Conservation (phyloP, 2,888 invertebrate genomes). For the Bombyx huttoni region DNA sequence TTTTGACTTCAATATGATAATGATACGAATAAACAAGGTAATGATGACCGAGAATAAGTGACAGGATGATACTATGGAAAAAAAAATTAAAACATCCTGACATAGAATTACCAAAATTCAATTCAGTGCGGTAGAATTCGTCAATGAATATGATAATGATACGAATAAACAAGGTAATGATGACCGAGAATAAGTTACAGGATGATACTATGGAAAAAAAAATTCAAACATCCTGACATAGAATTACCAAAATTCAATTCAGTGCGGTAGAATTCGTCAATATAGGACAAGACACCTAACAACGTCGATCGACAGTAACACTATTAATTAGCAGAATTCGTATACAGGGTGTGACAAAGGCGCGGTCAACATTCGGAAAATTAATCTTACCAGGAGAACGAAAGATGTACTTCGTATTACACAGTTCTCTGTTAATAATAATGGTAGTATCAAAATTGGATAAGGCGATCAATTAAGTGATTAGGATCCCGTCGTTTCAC, state of each 20-base stretch:
- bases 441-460: conserved; percentile 45
- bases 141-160: background rate
- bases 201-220: no score
- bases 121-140: background rate
- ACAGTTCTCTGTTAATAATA: conserved; percentile 37
- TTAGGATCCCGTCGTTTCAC: conserved; percentile 45
- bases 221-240: no score
- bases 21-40: no score
- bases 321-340: conserved; percentile 57
- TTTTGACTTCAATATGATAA: no score
- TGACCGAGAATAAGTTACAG: no score
- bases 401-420: conserved; percentile 27
- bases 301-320: conserved; percentile 48
- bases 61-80: no score
- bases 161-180: no score
- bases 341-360: conserved; percentile 52
- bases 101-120: background rate
- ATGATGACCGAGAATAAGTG: no score
- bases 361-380: conserved; percentile 63
- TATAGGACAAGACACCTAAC: conserved; percentile 5
- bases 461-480: conserved; percentile 52
- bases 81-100: no score
- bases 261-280: background rate
- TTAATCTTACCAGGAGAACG: conserved; percentile 58
- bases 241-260: background rate